These are phyloP conservation scores for Balearica regulorum DNA, from an alignment of 2,797 vertebrate genomes.

Conservation along the genomic window DNA sequence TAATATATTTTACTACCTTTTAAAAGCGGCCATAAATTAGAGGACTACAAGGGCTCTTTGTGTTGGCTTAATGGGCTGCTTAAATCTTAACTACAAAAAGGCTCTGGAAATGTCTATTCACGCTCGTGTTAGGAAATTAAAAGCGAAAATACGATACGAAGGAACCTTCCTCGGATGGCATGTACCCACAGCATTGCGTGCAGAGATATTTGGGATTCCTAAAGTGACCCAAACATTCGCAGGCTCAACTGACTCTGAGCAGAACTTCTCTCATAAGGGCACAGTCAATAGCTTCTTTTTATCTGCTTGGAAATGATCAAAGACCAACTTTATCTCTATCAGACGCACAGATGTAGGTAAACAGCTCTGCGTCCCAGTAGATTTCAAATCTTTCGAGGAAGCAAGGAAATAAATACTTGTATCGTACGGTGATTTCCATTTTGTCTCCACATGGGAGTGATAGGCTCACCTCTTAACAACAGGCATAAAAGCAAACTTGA, in stretches of 20 bases:
- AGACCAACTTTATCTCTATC: slow-evolving; percentile 39
- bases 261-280: slow-evolving; percentile 18
- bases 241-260: not conserved
- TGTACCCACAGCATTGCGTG: not conserved
- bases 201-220: slow-evolving; percentile 35
- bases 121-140: not conserved
- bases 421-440: not conserved
- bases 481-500: not conserved
- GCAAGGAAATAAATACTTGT: slow-evolving; percentile 5
- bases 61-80: slow-evolving; percentile 64
- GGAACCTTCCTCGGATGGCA: not conserved
- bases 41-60: slow-evolving; percentile 62
- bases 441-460: not conserved
- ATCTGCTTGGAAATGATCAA: slow-evolving; percentile 42
- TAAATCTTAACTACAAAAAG: slow-evolving; percentile 63
- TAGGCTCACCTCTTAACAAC: not conserved
- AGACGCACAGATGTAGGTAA: slow-evolving; percentile 26
- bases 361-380: not conserved
- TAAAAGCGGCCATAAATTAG: slow-evolving; percentile 78
- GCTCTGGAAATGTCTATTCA: slow-evolving; percentile 5
- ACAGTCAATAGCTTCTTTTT: slow-evolving; percentile 47
- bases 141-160: slow-evolving; percentile 24
- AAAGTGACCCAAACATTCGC: not conserved
- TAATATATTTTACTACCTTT: slow-evolving; percentile 78
- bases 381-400: slow-evolving; percentile 15